Conservation (phyloP, 1,140 invertebrate species). For the Bombus breviceps region DNA sequence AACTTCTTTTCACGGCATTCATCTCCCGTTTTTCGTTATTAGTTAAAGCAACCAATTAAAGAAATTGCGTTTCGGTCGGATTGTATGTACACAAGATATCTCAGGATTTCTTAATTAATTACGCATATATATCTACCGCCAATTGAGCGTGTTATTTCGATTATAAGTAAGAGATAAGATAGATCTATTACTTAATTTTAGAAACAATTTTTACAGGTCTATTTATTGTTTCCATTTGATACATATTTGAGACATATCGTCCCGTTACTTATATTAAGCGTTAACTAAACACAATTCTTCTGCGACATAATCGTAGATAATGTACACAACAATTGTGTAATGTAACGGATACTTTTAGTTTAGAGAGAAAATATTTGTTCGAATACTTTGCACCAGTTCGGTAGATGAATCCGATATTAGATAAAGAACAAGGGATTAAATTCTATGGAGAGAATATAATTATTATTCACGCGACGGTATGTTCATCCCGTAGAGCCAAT, state of each 20-base stretch:
- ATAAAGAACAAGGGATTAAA: not conserved
- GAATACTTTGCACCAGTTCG: not conserved
- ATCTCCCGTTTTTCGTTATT: not conserved
- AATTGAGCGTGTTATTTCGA: not conserved
- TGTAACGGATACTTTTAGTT: too few relatives aligned
- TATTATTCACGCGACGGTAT: not conserved
- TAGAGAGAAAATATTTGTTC: not conserved
- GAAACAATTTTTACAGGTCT: not conserved
- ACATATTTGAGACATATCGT: not conserved
- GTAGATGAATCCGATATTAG: not conserved
- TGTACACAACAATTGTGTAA: too few relatives aligned
- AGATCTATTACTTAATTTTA: not conserved
- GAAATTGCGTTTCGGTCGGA: not conserved
- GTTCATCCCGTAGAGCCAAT: slow-evolving; percentile 6
- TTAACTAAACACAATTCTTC: too few relatives aligned
- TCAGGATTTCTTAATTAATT: not conserved
- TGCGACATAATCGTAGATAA: too few relatives aligned
- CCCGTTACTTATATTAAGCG: too few relatives aligned
- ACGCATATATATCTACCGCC: too few relatives aligned
- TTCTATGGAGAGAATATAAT: not conserved
- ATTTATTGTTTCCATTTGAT: not conserved
- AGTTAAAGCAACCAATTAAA: slow-evolving; percentile 9
- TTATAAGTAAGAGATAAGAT: not conserved
- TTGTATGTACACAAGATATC: not conserved
- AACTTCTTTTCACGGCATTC: not conserved